Conservation (phyloP, 2,797 vertebrate species). For the Chromobotia macracanthus region DNA sequence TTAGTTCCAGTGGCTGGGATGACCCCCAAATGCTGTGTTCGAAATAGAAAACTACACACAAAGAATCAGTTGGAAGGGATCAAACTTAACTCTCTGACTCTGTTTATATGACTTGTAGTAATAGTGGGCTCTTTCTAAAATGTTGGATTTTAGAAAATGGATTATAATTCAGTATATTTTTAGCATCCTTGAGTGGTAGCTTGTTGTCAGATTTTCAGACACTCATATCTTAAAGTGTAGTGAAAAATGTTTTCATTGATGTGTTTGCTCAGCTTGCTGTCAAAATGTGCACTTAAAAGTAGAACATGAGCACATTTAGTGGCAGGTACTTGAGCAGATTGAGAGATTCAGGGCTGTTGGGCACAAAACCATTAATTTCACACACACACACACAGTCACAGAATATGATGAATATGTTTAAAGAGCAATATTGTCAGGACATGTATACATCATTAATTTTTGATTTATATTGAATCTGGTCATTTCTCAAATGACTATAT, state of each 20-base stretch:
- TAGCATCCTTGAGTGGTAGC: neutral
- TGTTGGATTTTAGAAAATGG: no score
- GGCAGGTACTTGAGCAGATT: neutral
- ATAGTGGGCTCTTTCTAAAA: neutral
- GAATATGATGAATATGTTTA: neutral
- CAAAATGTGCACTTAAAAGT: neutral
- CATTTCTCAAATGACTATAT: neutral
- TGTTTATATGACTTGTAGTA: neutral
- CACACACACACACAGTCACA: neutral
- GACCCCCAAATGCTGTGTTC: constrained; percentile 49
- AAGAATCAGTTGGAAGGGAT: constrained; percentile 5
- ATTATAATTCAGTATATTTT: neutral
- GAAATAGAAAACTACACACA: constrained; percentile 44
- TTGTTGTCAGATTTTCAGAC: neutral
- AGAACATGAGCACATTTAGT: neutral
- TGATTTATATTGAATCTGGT: neutral
- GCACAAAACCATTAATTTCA: neutral
- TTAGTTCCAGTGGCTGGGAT: constrained; percentile 73
- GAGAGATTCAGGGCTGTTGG: neutral
- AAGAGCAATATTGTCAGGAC: neutral
- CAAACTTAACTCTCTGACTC: constrained; percentile 1
- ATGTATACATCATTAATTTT: neutral
- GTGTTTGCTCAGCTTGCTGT: neutral
- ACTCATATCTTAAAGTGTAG: neutral
- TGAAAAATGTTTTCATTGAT: neutral